Evolutionary conservation across 2,888 invertebrate genomes (phyloP).

Genomic region (Drosophila vallismaia): DNA sequence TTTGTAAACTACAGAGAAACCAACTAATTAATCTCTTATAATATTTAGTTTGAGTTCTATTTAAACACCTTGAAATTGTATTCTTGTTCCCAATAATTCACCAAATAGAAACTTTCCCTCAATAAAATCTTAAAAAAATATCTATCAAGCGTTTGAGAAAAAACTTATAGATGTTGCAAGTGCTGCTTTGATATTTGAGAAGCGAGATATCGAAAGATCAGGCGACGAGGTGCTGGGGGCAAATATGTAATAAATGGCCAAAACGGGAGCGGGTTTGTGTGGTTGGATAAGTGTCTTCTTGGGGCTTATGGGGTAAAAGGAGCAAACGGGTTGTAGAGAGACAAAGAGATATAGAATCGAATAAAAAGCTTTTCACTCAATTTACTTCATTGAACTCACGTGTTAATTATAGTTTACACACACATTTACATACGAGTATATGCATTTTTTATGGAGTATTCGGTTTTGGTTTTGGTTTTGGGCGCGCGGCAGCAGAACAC

Average conservation of each 20-base stretch:
- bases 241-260: slow-evolving; percentile 4
- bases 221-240: slow-evolving; percentile 21
- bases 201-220: neutral
- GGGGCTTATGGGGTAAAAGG: slow-evolving; percentile 16
- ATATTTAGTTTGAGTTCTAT: too few species aligned
- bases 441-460: slow-evolving; percentile 45
- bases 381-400: slow-evolving; percentile 65
- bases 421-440: slow-evolving; percentile 52
- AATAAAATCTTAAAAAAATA: neutral
- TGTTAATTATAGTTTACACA: slow-evolving; percentile 66
- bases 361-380: slow-evolving; percentile 49
- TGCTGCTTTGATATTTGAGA: slow-evolving; percentile 18
- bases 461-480: slow-evolving; percentile 13
- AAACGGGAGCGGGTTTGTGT: slow-evolving; percentile 7
- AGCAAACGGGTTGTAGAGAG: slow-evolving; percentile 12
- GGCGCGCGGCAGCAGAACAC: slow-evolving; percentile 60
- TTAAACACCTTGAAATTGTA: neutral
- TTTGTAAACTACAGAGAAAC: too few species aligned
- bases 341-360: slow-evolving; percentile 29
- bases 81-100: neutral
- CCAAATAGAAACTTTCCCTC: neutral
- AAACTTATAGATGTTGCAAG: neutral
- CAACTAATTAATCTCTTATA: too few species aligned
- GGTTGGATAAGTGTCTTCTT: slow-evolving; percentile 18
- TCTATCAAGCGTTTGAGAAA: neutral